phyloP scores from a whole-genome alignment of 1,140 invertebrate species.

The Drosophila sp. region DNA sequence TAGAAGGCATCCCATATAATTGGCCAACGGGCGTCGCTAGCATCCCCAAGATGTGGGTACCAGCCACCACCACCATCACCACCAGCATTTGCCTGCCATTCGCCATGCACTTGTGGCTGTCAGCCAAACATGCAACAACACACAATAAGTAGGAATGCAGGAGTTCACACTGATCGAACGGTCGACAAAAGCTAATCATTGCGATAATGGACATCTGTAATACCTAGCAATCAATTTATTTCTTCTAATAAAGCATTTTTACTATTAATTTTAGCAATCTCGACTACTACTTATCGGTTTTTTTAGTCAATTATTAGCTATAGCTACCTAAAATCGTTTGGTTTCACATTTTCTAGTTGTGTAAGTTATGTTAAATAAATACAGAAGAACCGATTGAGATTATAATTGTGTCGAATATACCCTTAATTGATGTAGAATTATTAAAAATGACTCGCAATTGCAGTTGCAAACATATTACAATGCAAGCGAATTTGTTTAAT shows the following conservation, averaged over 20 bases:
- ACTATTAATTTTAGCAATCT: too few relatives aligned
- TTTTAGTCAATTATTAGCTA: too few relatives aligned
- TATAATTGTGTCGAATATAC: neutral
- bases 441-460: neutral
- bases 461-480: conserved; percentile 45
- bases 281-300: too few relatives aligned
- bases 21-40: conserved; percentile 42
- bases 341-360: too few relatives aligned
- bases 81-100: neutral
- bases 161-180: neutral
- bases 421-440: neutral
- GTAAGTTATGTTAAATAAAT: too few relatives aligned
- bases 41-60: conserved; percentile 13
- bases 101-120: conserved; percentile 74
- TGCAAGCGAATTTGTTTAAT: conserved; percentile 74
- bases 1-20: conserved; percentile 39
- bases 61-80: too few relatives aligned
- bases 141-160: conserved; percentile 31
- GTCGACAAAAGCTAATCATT: neutral
- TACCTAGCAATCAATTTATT: neutral
- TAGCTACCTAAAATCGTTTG: too few relatives aligned
- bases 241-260: neutral
- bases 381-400: too few relatives aligned
- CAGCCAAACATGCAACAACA: conserved; percentile 68
- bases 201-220: neutral